Base-by-base conservation (phyloP, 2,888 invertebrate genomes). In the Cyclophora albipunctata region DNA sequence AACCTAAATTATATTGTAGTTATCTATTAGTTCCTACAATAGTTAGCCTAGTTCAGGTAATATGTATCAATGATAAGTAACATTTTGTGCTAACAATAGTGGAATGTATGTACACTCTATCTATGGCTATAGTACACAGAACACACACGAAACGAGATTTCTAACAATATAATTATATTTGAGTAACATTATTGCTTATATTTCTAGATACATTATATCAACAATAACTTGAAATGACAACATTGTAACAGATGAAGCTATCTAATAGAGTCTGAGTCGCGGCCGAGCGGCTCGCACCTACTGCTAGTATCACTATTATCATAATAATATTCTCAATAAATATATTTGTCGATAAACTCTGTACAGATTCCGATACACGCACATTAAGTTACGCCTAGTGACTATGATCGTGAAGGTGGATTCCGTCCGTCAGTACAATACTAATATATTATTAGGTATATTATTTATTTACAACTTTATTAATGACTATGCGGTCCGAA, bases 101-200 rank as follows among this genome's bases (percentile, higher is more conserved):
- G 54, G 33, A 49, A 48, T 50, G 53, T 52, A 42, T 47, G 48
- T 52, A 54, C 57, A 47, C 48, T 48, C 20, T 20, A 20, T 20
- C 20, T 20, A 20, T 20, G 20, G 5, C 34, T 48, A 47, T 41
- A 40, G 7, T 47, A 37, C n/a, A 43, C 7, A 7, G 46, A 40
- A 54, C 58, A 55, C 57, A 52, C 50, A 53, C n/a, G 51, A 53
- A 51, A 50, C 46, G 55, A 57, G 57, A 55, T 35, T 49, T 46
- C 3, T 49, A 20, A 20, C 20, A 20, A 52, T 51, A 47, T 42
- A 47, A 33, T 46, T 45, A 40, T 48, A 48, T 7, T 35, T 47
- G 46, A 49, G 43, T 49, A 55, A 50, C 49, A 51, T 64, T 66
- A 68, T 67, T 63, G 65, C 67, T 67, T 64, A 67, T 54, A 60